A percentile compares a stretch with the other conserved stretches of the same genome.
Evolutionary conservation across 2,888 invertebrate genomes (phyloP).

Genomic region (Orthosia gracilis): DNA sequence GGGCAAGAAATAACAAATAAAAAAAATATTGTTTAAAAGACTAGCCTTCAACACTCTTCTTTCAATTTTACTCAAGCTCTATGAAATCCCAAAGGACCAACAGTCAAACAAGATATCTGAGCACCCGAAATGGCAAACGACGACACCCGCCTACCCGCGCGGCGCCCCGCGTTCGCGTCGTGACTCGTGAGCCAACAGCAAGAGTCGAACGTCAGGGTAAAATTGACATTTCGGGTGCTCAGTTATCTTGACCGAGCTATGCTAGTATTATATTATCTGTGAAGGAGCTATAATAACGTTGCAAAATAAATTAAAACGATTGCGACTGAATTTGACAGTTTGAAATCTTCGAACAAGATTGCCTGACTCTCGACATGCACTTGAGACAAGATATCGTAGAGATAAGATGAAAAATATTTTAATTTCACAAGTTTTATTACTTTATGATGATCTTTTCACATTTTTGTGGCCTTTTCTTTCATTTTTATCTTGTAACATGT

Average conservation of each 20-base stretch:
- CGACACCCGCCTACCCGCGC: no score
- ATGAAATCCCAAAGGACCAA: conserved; percentile 4
- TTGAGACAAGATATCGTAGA: conserved; percentile 15
- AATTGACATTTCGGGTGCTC: no score
- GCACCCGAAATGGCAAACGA: no score
- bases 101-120: background rate
- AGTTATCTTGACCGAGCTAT: no score
- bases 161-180: no score
- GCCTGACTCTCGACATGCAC: conserved; percentile 15
- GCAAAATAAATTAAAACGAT: background rate
- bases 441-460: conserved; percentile 9
- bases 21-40: background rate
- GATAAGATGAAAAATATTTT: conserved; percentile 11
- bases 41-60: background rate
- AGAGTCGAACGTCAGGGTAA: no score
- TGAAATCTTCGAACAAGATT: background rate
- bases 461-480: background rate
- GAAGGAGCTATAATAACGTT: background rate
- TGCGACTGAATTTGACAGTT: background rate
- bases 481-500: background rate
- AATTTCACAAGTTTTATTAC: background rate
- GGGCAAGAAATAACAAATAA: background rate
- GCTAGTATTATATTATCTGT: no score
- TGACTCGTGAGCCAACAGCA: no score
- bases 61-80: background rate